Conservation (phyloP, 2,888 invertebrate genomes). For the Coenonympha glycerion region DNA sequence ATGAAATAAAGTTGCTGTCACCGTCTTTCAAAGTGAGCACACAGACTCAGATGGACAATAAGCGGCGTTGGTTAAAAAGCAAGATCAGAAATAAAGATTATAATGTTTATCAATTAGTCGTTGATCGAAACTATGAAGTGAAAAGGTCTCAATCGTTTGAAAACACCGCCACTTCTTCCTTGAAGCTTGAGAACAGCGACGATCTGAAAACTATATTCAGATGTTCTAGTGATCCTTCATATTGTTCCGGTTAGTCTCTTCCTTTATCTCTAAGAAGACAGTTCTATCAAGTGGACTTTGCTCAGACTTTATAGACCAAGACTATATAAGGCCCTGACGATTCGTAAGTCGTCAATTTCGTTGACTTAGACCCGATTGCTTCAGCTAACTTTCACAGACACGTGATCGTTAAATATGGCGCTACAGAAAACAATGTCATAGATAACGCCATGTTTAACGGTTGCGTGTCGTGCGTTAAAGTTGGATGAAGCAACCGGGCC, state of each 20-base stretch:
- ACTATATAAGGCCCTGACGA: too few relatives aligned
- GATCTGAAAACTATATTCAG: conserved; percentile 56
- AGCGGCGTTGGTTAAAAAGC: conserved; percentile 25
- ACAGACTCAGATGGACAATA: conserved; percentile 44
- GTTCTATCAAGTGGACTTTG: too few relatives aligned
- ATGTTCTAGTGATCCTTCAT: conserved; percentile 51
- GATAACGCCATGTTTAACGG: too few relatives aligned
- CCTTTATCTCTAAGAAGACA: too few relatives aligned
- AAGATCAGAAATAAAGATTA: conserved; percentile 34
- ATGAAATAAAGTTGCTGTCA: conserved; percentile 35
- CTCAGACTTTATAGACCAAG: too few relatives aligned
- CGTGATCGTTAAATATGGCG: too few relatives aligned
- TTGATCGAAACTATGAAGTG: conserved; percentile 33
- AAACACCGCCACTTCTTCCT: conserved; percentile 13
- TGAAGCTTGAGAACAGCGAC: conserved; percentile 33
- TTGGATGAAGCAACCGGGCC: too few relatives aligned
- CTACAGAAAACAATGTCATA: too few relatives aligned
- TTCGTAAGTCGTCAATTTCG: too few relatives aligned
- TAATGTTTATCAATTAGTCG: conserved; percentile 42
- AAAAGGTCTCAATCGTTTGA: conserved; percentile 39
- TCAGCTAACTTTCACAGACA: too few relatives aligned
- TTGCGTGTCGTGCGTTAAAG: too few relatives aligned
- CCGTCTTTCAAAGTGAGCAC: conserved; percentile 40
- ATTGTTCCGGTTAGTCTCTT: conserved; percentile 27
- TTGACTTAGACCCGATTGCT: too few relatives aligned